These are phyloP conservation scores for Poliocrania exsul DNA, from an alignment of 2,797 vertebrate genomes.

Conservation along the genomic window DNA sequence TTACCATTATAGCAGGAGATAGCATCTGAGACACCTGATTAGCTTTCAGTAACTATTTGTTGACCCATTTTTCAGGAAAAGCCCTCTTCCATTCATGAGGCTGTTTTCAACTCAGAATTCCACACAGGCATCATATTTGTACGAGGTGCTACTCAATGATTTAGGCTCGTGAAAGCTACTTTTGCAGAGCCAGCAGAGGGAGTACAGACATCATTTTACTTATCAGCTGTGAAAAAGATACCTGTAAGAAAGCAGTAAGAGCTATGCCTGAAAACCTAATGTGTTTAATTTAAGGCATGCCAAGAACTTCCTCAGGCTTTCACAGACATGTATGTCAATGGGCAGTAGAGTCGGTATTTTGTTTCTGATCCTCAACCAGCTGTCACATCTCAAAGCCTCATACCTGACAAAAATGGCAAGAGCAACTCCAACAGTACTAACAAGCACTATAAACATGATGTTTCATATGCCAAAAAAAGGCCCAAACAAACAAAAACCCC, in stretches of 20 bases:
- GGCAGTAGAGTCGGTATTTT: background rate
- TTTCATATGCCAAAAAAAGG: background rate
- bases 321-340: background rate
- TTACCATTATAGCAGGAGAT: slow-evolving; percentile 51
- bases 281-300: background rate
- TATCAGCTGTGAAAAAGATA: slow-evolving; percentile 50
- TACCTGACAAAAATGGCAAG: background rate
- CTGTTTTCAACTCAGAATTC: background rate
- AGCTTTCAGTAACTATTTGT: slow-evolving; percentile 60
- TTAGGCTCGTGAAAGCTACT: slow-evolving; percentile 2
- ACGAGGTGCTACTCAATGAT: background rate
- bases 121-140: background rate
- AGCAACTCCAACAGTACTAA: background rate
- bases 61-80: slow-evolving; percentile 62
- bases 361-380: background rate
- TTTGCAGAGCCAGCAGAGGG: slow-evolving; percentile 67
- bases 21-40: slow-evolving; percentile 65
- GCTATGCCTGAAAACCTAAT: slow-evolving; percentile 18
- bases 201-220: slow-evolving; percentile 65
- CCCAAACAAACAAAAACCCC: rapidly evolving
- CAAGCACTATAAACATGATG: background rate
- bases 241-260: slow-evolving; percentile 28
- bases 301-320: slow-evolving; percentile 4
- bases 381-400: background rate
- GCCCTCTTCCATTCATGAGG: background rate